Percentiles rank a stretch among this genome's conserved stretches.
Evolutionary conservation across 2,113 vertebrate genomes (phyloP).

Genomic region (Pelecanus crispus): DNA sequence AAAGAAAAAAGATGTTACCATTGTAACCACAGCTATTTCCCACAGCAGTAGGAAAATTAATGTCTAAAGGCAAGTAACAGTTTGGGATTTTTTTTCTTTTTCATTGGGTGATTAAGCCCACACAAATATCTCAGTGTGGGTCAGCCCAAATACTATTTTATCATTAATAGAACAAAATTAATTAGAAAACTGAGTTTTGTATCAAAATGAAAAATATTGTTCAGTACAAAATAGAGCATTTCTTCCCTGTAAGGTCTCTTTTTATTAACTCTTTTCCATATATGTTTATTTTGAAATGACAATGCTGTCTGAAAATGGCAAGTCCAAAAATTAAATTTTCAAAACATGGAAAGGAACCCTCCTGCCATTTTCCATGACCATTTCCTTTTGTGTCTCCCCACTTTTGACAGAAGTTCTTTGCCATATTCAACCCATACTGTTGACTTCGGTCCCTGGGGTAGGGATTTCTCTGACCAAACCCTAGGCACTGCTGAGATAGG

Average conservation of each 20-base stretch:
- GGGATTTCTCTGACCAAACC: neutral
- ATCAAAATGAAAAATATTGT: neutral
- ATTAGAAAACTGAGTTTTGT: neutral
- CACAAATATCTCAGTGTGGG: neutral
- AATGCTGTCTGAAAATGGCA: neutral
- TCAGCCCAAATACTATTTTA: neutral
- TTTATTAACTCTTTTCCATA: neutral
- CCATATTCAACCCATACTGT: neutral
- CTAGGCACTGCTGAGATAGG: accelerated
- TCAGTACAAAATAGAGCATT: neutral
- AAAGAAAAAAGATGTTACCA: neutral
- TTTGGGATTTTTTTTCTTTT: neutral
- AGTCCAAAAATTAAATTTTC: neutral
- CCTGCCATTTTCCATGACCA: neutral
- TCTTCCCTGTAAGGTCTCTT: neutral
- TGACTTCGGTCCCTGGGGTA: neutral
- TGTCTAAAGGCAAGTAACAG: neutral
- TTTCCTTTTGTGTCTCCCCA: neutral
- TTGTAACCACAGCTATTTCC: neutral
- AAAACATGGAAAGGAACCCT: neutral
- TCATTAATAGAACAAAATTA: neutral
- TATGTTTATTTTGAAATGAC: neutral
- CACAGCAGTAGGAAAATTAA: neutral
- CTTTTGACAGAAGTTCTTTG: neutral
- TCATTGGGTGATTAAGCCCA: neutral